Conservation (phyloP, 2,888 invertebrate genomes). For the Dioctria linearis region DNA sequence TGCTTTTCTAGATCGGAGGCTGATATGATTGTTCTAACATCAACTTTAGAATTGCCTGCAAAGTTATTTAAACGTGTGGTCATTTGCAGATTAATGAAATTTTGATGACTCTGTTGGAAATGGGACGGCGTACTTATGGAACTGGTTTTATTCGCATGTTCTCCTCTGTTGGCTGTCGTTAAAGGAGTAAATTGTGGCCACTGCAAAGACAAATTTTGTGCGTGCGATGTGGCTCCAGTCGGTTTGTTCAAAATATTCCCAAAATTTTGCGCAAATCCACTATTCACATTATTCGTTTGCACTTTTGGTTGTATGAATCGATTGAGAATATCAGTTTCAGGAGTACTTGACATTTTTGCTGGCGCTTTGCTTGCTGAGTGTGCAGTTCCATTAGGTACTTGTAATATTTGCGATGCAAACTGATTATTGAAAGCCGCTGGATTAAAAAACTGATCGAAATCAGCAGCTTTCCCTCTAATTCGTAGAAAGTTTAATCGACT, state of each 20-base stretch:
- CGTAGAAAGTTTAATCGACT: neutral
- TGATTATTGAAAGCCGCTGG: neutral
- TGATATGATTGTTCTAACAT: conserved; percentile 52
- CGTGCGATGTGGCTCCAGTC: neutral
- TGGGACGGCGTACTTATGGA: neutral
- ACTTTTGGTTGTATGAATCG: neutral
- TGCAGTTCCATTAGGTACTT: neutral
- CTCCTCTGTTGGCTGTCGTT: neutral
- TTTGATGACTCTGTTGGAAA: neutral
- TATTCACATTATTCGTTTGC: neutral
- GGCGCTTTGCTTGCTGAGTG: neutral
- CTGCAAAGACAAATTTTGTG: neutral
- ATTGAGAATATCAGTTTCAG: neutral
- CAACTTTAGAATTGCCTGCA: neutral
- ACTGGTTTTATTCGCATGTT: neutral
- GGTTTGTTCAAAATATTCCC: neutral
- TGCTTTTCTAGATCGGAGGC: conserved; percentile 56
- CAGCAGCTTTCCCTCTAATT: neutral
- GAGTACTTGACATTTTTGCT: neutral
- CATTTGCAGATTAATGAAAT: neutral
- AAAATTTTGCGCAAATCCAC: neutral
- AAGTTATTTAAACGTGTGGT: no score
- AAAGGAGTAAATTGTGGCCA: conserved; percentile 1
- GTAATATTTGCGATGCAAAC: neutral
- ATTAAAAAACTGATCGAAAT: conserved; percentile 2